phyloP scores from a whole-genome alignment of 1,140 invertebrate species.

The roundworm (Caenorhabditis elegans) region DNA sequence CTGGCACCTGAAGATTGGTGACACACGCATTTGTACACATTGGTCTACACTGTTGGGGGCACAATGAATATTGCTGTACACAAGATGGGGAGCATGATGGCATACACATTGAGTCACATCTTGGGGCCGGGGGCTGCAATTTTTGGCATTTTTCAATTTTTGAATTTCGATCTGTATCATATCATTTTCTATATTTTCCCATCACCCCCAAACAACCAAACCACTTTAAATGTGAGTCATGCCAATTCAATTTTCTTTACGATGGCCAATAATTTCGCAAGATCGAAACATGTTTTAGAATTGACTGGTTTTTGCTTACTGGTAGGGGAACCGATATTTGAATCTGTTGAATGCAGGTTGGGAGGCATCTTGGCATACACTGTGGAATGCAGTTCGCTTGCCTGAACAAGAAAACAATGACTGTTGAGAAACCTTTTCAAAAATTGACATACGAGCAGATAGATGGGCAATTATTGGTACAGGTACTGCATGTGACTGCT shows the following conservation, averaged over 20 bases:
- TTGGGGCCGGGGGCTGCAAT: not conserved
- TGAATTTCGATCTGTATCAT: no score
- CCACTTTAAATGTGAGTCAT: not conserved
- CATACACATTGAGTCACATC: constrained; percentile 30
- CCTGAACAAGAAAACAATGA: not conserved
- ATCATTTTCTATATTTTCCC: not conserved
- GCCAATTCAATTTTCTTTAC: not conserved
- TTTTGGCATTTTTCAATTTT: no score
- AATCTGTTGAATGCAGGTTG: constrained; percentile 20
- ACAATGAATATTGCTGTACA: not conserved
- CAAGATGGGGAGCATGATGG: constrained; percentile 17
- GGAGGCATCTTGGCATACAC: constrained; percentile 29
- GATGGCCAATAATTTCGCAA: not conserved
- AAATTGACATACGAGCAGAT: not conserved
- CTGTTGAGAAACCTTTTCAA: not conserved
- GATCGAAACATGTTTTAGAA: not conserved
- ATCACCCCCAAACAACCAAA: no score
- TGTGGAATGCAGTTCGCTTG: constrained; percentile 18
- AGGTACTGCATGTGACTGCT: constrained; percentile 29
- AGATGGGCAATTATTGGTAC: constrained; percentile 22
- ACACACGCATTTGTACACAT: constrained; percentile 30
- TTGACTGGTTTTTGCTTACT: not conserved
- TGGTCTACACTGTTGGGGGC: constrained; percentile 25
- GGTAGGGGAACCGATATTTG: constrained; percentile 10
- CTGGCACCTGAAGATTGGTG: not conserved